These are phyloP conservation scores for Andrena minutula DNA, from an alignment of 2,888 invertebrate species.

Conservation along the genomic window DNA sequence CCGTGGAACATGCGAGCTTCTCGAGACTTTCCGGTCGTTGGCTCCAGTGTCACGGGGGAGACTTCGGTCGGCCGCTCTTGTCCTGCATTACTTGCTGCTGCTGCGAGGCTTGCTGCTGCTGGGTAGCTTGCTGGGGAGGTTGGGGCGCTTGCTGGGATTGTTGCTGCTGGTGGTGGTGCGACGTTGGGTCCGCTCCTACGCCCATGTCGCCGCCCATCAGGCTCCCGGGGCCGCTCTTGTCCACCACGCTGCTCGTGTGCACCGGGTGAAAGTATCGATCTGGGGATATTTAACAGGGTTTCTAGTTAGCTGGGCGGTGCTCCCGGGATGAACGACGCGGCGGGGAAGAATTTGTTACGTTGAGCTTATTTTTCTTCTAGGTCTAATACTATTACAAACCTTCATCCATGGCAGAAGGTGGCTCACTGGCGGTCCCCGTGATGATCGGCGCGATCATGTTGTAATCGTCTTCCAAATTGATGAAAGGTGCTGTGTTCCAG, in stretches of 20 bases:
- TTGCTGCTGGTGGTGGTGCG: constrained; percentile 81
- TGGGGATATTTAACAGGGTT: constrained; percentile 74
- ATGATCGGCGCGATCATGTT: constrained; percentile 94
- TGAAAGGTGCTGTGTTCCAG: constrained; percentile 95
- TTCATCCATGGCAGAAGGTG: constrained; percentile 83
- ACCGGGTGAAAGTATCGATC: constrained; percentile 87
- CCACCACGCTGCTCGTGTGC: constrained; percentile 86
- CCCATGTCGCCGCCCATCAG: constrained; percentile 81
- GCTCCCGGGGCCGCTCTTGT: constrained; percentile 83
- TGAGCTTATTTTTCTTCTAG: not conserved
- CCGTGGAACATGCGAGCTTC: constrained; percentile 67
- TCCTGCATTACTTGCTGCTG: constrained; percentile 83
- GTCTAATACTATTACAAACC: constrained; percentile 69
- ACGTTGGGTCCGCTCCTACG: constrained; percentile 78
- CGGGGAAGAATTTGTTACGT: not conserved
- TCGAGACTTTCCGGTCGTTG: constrained; percentile 67
- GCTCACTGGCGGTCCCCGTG: constrained; percentile 85
- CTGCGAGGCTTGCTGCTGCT: constrained; percentile 74
- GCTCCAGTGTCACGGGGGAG: constrained; percentile 84
- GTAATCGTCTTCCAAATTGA: constrained; percentile 97
- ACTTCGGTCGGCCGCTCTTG: constrained; percentile 82
- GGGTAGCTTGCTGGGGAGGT: constrained; percentile 61
- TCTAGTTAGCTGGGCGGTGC: not conserved
- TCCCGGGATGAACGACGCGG: not conserved
- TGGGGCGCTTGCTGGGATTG: constrained; percentile 71